A percentile compares a stretch with the other conserved stretches of the same genome.
These are phyloP conservation scores for Apogon talboti DNA, from an alignment of 2,797 vertebrate genomes.

Conservation along the genomic window DNA sequence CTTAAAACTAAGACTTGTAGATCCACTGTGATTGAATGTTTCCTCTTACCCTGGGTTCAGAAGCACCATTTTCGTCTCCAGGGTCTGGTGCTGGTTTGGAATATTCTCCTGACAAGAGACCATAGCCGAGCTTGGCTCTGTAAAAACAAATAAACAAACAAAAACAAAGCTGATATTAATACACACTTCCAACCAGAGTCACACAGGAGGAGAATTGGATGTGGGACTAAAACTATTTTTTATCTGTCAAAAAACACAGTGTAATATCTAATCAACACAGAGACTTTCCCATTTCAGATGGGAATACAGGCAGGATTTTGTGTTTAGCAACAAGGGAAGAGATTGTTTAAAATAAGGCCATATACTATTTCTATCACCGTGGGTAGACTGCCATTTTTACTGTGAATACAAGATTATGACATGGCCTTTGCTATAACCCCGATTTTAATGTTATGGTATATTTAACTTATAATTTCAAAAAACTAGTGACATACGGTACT, in stretches of 20 bases:
- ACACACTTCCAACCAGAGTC: constrained; percentile 34
- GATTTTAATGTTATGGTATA: background rate
- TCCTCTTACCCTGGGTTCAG: constrained; percentile 90
- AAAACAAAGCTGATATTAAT: constrained; percentile 51
- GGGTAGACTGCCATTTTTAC: constrained; percentile 2
- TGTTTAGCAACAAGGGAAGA: constrained; percentile 3
- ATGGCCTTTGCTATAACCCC: background rate
- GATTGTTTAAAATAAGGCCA: constrained; percentile 7
- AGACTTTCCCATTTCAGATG: constrained; percentile 1
- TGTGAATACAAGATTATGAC: background rate
- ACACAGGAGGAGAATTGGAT: constrained; percentile 43
- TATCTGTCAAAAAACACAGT: constrained; percentile 23
- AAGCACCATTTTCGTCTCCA: constrained; percentile 85
- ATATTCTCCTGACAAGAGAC: constrained; percentile 94
- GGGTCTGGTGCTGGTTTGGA: constrained; percentile 90
- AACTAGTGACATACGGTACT: background rate
- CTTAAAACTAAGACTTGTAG: constrained; percentile 16
- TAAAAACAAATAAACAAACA: constrained; percentile 11
- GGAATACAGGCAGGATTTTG: constrained; percentile 7
- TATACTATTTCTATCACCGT: background rate
- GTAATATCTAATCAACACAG: constrained; percentile 16
- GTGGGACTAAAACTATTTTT: constrained; percentile 22
- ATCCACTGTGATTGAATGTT: constrained; percentile 20
- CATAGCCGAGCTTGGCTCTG: constrained; percentile 96
- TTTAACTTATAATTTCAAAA: background rate